phyloP scores from a whole-genome alignment of 2,888 invertebrate genomes.

The Carterocephalus palaemon region DNA sequence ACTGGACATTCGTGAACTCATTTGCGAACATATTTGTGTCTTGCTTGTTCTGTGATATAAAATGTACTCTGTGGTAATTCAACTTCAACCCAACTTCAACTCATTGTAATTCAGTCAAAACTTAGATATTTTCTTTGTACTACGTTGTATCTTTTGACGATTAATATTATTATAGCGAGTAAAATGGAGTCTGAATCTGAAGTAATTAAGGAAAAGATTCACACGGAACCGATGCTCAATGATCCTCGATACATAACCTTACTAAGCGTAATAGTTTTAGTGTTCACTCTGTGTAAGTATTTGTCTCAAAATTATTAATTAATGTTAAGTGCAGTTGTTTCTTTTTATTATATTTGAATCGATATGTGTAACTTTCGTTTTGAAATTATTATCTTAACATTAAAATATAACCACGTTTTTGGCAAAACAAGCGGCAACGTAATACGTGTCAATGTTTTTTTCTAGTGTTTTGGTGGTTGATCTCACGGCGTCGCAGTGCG shows the following conservation, averaged over 20 bases:
- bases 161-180: neutral
- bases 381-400: too few relatives aligned
- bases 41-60: too few relatives aligned
- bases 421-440: too few relatives aligned
- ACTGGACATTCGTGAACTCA: too few relatives aligned
- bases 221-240: constrained; percentile 66
- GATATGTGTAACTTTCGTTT: neutral
- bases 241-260: constrained; percentile 73
- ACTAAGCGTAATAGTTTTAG: constrained; percentile 61
- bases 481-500: constrained; percentile 77
- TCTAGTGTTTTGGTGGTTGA: constrained; percentile 81
- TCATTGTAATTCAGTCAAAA: too few relatives aligned
- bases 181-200: constrained; percentile 67
- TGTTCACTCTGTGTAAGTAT: constrained; percentile 65
- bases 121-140: too few relatives aligned
- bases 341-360: neutral
- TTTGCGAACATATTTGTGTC: too few relatives aligned
- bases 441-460: constrained; percentile 31
- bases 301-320: neutral
- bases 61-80: too few relatives aligned
- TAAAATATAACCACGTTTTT: neutral
- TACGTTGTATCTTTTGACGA: too few relatives aligned
- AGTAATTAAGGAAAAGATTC: constrained; percentile 68
- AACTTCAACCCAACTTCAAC: too few relatives aligned
- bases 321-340: neutral